phyloP scores from a whole-genome alignment of 2,797 vertebrate species.

The Pipistrellus kuhlii region DNA sequence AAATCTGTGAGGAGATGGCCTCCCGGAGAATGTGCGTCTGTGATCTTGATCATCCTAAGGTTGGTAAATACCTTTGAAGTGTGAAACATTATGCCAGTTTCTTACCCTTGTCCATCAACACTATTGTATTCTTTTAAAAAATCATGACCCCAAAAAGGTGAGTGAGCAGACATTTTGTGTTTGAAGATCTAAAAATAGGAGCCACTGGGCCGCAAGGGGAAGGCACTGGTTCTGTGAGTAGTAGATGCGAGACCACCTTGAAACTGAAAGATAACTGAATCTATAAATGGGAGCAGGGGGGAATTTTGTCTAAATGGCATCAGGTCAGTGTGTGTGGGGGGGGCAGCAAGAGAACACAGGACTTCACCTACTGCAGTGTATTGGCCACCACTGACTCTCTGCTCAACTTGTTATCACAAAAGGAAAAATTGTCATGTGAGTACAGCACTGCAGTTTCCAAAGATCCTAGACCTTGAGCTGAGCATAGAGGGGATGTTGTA shows the following conservation, averaged over 20 bases:
- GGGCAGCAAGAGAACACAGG: not conserved
- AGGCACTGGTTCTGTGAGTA: not conserved
- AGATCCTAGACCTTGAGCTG: not conserved
- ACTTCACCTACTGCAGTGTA: not conserved
- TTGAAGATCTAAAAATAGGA: not conserved
- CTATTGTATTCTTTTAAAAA: not conserved
- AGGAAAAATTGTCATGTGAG: not conserved
- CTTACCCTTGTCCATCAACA: not conserved
- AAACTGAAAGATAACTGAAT: not conserved
- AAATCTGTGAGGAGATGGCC: not conserved
- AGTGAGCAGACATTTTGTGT: not conserved
- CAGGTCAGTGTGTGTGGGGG: not conserved
- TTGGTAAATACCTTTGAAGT: not conserved
- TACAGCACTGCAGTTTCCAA: not conserved
- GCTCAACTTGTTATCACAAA: not conserved
- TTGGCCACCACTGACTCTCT: not conserved
- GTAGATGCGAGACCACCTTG: not conserved
- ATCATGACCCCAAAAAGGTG: not conserved
- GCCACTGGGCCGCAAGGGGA: not conserved
- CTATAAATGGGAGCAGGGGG: not conserved
- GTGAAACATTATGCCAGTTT: not conserved
- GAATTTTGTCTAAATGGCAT: too few species aligned
- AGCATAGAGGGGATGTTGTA: not conserved
- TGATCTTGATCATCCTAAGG: not conserved
- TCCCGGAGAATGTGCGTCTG: not conserved